A percentile compares a stretch with the other conserved stretches of the same genome.
These are phyloP conservation scores for Enteromius radiatus DNA, from an alignment of 2,797 vertebrate species.

Conservation along the genomic window DNA sequence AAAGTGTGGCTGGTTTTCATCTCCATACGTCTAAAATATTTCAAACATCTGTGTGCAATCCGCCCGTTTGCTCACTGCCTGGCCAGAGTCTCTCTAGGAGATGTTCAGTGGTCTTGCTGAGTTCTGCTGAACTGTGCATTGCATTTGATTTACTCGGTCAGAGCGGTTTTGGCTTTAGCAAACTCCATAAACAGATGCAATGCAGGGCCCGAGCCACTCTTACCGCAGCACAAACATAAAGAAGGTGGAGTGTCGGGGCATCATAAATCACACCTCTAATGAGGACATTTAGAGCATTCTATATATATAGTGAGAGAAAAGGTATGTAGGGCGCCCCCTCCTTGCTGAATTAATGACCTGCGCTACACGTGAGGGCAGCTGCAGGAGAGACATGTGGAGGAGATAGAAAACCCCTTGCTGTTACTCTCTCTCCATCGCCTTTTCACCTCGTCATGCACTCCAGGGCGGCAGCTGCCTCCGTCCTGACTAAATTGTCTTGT, in stretches of 20 bases:
- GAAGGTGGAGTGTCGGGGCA: slow-evolving; percentile 42
- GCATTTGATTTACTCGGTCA: slow-evolving; percentile 48
- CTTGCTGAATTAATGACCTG: slow-evolving; percentile 60
- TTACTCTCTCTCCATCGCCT: slow-evolving; percentile 32
- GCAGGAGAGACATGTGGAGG: slow-evolving; percentile 38
- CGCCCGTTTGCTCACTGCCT: slow-evolving; percentile 6
- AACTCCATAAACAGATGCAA: slow-evolving; percentile 43
- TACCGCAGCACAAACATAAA: slow-evolving; percentile 32
- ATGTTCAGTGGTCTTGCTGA: slow-evolving; percentile 32
- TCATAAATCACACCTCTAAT: slow-evolving; percentile 64
- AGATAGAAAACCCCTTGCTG: slow-evolving; percentile 46
- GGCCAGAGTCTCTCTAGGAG: slow-evolving; percentile 31
- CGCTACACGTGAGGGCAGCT: slow-evolving; percentile 35
- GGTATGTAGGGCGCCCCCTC: slow-evolving; percentile 62
- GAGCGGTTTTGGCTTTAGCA: slow-evolving; percentile 31
- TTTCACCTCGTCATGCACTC: slow-evolving; percentile 44
- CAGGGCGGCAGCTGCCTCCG: neutral
- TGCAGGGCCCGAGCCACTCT: slow-evolving; percentile 13
- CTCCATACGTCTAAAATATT: slow-evolving; percentile 25
- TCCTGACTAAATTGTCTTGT: slow-evolving; percentile 18
- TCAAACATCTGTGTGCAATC: slow-evolving; percentile 45
- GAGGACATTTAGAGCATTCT: slow-evolving; percentile 60
- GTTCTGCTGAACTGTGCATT: slow-evolving; percentile 17
- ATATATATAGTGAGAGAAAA: slow-evolving; percentile 55
- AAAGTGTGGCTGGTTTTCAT: slow-evolving; percentile 39